Evolutionary conservation across 2,113 vertebrate genomes (phyloP).

Genomic region (Nymphicus hollandicus): DNA sequence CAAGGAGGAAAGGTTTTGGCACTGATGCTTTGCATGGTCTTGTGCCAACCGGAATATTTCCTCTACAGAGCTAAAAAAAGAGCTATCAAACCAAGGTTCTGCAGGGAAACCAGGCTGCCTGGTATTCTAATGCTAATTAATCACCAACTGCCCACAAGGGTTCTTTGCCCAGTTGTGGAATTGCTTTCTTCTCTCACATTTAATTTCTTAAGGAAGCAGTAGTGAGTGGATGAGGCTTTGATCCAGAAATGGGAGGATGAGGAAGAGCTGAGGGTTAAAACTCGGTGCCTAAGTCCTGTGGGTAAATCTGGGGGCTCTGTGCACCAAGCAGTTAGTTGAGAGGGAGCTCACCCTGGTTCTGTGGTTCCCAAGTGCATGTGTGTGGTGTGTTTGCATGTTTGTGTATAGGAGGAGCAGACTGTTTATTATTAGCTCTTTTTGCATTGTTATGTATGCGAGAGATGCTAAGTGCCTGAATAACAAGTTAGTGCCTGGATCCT

Average conservation of each 20-base stretch:
- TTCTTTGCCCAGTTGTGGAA: slow-evolving; percentile 24
- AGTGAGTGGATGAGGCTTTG: slow-evolving; percentile 27
- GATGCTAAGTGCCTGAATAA: slow-evolving; percentile 25
- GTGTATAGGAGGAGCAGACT: not conserved
- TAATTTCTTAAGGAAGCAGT: slow-evolving; percentile 43
- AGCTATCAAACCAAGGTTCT: not conserved
- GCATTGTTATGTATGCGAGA: slow-evolving; percentile 10
- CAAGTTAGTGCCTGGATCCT: not conserved
- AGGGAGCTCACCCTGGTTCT: slow-evolving; percentile 55
- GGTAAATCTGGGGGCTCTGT: not conserved
- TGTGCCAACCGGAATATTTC: not conserved
- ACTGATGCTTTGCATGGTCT: not conserved
- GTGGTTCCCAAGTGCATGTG: not conserved
- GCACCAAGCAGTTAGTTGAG: slow-evolving; percentile 41
- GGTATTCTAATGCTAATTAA: slow-evolving; percentile 26
- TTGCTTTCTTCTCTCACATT: slow-evolving; percentile 3
- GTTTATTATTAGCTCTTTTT: slow-evolving; percentile 48
- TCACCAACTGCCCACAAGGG: slow-evolving; percentile 12
- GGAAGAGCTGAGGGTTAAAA: slow-evolving; percentile 31
- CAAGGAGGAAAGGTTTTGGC: not conserved
- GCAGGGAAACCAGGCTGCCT: not conserved
- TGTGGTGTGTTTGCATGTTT: not conserved
- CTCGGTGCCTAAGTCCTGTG: not conserved
- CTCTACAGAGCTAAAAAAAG: not conserved
- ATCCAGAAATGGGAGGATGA: slow-evolving; percentile 28